Conservation (phyloP, 1,140 invertebrate genomes). For the Thaumetopoea pityocampa region DNA sequence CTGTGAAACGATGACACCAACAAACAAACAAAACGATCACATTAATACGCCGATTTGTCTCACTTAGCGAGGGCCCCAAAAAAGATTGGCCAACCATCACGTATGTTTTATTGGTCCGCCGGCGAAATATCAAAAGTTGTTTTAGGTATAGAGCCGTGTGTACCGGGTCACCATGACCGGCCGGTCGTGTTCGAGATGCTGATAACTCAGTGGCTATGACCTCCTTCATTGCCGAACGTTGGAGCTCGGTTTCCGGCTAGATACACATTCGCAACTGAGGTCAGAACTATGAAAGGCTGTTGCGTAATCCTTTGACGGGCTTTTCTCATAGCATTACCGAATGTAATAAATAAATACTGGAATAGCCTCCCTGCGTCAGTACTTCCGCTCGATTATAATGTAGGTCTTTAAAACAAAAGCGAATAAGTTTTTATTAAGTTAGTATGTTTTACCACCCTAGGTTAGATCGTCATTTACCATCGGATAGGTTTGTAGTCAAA, state of each 20-base stretch:
- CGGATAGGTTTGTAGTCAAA: no score
- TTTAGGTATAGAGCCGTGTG: conserved; percentile 32
- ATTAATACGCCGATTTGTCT: conserved; percentile 7
- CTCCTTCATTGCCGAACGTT: conserved; percentile 50
- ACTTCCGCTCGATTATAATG: no score
- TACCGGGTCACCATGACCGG: conserved; percentile 47
- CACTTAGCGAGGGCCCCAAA: conserved; percentile 14
- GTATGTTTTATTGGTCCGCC: conserved; percentile 33
- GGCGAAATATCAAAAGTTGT: conserved; percentile 52
- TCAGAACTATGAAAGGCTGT: conserved; percentile 12
- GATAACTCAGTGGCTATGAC: conserved; percentile 43
- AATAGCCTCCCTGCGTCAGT: no score
- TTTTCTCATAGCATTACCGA: conserved; percentile 4
- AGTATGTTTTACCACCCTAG: no score
- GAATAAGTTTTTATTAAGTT: no score
- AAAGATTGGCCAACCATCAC: conserved; percentile 14
- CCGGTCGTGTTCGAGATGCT: conserved; percentile 38
- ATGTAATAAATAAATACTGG: no score
- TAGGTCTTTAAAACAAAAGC: no score
- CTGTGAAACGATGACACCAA: no score
- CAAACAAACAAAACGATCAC: conserved; percentile 4
- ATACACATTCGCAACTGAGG: conserved; percentile 18
- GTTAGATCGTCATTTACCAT: no score
- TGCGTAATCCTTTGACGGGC: conserved; percentile 15
- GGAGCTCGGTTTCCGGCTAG: conserved; percentile 42